These are phyloP conservation scores for Lasioglossum calceatum DNA, from an alignment of 2,888 invertebrate species.

Conservation along the genomic window DNA sequence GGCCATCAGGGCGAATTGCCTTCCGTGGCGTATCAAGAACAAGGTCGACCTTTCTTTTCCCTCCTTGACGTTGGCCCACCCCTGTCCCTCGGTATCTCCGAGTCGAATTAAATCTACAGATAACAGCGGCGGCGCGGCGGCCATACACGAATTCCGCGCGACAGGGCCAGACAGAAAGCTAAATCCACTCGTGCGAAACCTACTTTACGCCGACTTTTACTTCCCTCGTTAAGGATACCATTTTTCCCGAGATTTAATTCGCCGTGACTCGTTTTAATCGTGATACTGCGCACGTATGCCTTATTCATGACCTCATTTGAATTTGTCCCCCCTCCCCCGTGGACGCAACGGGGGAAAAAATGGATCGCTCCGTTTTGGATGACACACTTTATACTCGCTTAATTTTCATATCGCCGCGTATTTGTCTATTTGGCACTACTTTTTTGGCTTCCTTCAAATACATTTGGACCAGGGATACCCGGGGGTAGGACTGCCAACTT, in stretches of 20 bases:
- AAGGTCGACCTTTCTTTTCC: slow-evolving; percentile 45
- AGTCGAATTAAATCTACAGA: slow-evolving; percentile 61
- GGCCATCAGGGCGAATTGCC: slow-evolving; percentile 67
- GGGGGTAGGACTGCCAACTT: slow-evolving; percentile 58
- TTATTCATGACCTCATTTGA: slow-evolving; percentile 18
- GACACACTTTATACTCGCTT: slow-evolving; percentile 61
- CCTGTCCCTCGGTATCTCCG: slow-evolving; percentile 33
- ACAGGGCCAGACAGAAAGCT: slow-evolving; percentile 6
- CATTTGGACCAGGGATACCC: slow-evolving; percentile 55
- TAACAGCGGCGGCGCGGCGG: slow-evolving; percentile 22
- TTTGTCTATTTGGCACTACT: slow-evolving; percentile 65
- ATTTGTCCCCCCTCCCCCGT: not conserved
- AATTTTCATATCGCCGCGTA: slow-evolving; percentile 60
- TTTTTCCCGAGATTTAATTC: slow-evolving; percentile 8
- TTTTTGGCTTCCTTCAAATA: slow-evolving; percentile 64
- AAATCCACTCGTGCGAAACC: slow-evolving; percentile 16
- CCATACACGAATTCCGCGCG: slow-evolving; percentile 35
- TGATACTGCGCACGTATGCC: not conserved
- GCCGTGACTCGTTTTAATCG: not conserved
- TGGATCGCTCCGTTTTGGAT: slow-evolving; percentile 48
- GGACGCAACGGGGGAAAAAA: not conserved
- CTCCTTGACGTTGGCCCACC: slow-evolving; percentile 10
- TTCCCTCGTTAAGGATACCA: not conserved
- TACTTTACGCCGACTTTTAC: slow-evolving; percentile 19
- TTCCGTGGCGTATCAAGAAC: slow-evolving; percentile 66